Base-by-base conservation (phyloP, 2,113 vertebrate species). In the Amazona guildingii region DNA sequence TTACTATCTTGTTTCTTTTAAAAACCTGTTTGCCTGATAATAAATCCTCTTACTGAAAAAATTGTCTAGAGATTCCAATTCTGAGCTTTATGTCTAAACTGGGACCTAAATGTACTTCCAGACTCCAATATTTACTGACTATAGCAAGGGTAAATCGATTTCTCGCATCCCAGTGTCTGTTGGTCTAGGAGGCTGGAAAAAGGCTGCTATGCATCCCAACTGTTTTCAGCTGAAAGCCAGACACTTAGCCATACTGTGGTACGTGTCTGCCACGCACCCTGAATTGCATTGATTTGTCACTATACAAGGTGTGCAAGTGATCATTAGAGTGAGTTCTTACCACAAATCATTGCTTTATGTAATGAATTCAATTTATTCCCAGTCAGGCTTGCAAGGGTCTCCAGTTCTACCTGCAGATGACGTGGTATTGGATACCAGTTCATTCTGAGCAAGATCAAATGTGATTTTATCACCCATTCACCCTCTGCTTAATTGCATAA, bases 331-430 rank as follows among this genome's bases (percentile, higher is more conserved):
- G 27, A 76, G 10, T 55, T 61, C 72, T 78, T 21, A 64, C 7
- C 72, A 39, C 70, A 90, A 43, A n/a, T 48, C 55, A 39, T 24
- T 57, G 43, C 33, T 86, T 75, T 51, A 17, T 68, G 33, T 57
- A n/a, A 49, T 78, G 28, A 75, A n/a, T 72, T 92, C 67, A 70
- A 94, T 95, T 93, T 70, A 88, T 90, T 91, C 89, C 31, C 37
- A 66, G 62, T 44, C 64, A 57, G 5, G 69, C 44, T 79, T 68
- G 61, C 33, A 28, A 2, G 21, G 28, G 6, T 86, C 55, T 86
- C 59, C 43, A 85, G 59, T 43, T 88, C 64, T 44, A 93, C 39
- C 39, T 88, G 6, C 77, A 88, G 64, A 63, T 1, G 0, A 24
- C 1, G 5, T 24, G 4, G 35, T 64, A 29, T 86, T 49, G 37